phyloP scores from a whole-genome alignment of 53 echinoderm and acorn worm genomes.

The Paelopatides confundens region DNA sequence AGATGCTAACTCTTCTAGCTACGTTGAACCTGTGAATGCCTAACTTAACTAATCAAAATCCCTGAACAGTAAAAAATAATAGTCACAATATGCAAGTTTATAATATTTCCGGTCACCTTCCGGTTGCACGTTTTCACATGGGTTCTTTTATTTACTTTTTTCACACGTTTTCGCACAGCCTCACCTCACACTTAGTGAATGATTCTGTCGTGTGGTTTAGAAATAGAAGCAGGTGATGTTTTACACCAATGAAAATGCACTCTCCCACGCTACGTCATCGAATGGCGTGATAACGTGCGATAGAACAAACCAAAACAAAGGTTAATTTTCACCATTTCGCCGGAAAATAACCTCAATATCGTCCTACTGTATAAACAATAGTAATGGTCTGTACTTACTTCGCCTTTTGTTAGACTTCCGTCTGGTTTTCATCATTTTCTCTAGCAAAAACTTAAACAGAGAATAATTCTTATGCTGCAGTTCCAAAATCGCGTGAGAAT shows the following conservation, averaged over 20 bases:
- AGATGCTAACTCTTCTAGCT: no score
- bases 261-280: constrained; percentile 28
- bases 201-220: background rate
- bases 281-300: constrained; percentile 43
- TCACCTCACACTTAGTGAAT: background rate
- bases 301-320: constrained; percentile 25
- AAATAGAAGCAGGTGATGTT: constrained; percentile 24
- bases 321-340: constrained; percentile 4
- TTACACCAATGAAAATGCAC: constrained; percentile 38
- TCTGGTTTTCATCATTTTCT: constrained; percentile 35
- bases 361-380: background rate
- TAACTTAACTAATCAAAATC: no score
- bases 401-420: constrained; percentile 15
- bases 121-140: background rate
- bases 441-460: background rate
- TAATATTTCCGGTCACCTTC: background rate
- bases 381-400: background rate
- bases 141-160: background rate
- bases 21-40: no score
- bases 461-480: background rate
- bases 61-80: background rate
- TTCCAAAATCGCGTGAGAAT: constrained; percentile 31
- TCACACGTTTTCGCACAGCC: background rate
- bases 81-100: background rate
- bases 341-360: background rate